Percentiles rank a stretch among this genome's conserved stretches.
phyloP scores from a whole-genome alignment of 2,888 invertebrate genomes.

The Caenorhabditis sp. region DNA sequence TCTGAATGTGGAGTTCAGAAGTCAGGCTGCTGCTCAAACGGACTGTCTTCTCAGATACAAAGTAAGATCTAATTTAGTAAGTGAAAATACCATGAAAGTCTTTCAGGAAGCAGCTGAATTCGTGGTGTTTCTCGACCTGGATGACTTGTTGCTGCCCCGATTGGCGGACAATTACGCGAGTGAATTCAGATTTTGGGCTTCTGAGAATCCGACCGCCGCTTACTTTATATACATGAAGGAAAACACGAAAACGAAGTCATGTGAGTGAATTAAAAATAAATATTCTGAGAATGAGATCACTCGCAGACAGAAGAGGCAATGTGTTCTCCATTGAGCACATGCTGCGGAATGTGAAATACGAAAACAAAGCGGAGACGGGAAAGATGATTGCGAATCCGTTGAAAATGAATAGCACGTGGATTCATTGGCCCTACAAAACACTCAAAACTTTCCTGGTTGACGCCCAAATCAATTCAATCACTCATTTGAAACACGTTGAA shows the following conservation, averaged over 20 bases:
- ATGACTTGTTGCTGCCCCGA: slow-evolving; percentile 53
- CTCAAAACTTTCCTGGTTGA: slow-evolving; percentile 16
- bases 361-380: slow-evolving; percentile 45
- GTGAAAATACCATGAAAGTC: no score
- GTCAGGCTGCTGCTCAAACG: slow-evolving; percentile 64
- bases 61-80: slow-evolving; percentile 1
- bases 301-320: slow-evolving; percentile 41
- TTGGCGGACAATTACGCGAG: slow-evolving; percentile 32
- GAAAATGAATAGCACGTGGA: slow-evolving; percentile 54
- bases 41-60: slow-evolving; percentile 65
- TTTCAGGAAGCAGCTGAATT: slow-evolving; percentile 48
- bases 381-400: slow-evolving; percentile 50
- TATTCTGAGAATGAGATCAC: not conserved
- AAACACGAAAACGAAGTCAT: slow-evolving; percentile 40
- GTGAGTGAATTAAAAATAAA: slow-evolving; percentile 27
- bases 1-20: slow-evolving; percentile 65
- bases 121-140: slow-evolving; percentile 54
- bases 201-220: slow-evolving; percentile 33
- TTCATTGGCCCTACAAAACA: slow-evolving; percentile 48
- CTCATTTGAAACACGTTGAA: slow-evolving; percentile 51
- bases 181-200: slow-evolving; percentile 33
- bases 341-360: slow-evolving; percentile 28
- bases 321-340: slow-evolving; percentile 47
- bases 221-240: slow-evolving; percentile 52
- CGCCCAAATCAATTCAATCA: slow-evolving; percentile 44